Base-by-base conservation (phyloP, 1,140 invertebrate genomes). In the Penaeus japonicus region DNA sequence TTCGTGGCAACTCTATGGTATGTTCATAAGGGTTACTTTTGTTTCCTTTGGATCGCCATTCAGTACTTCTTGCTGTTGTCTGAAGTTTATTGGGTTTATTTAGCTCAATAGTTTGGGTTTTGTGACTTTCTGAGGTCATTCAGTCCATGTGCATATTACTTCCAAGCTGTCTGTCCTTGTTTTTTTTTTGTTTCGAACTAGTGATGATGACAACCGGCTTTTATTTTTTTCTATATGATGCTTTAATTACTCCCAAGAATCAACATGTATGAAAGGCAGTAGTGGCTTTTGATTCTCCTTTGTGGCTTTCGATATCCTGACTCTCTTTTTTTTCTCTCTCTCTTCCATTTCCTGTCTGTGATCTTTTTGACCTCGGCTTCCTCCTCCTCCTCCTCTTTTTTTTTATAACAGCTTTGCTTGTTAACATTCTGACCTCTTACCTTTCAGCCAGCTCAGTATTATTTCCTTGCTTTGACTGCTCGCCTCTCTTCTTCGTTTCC, bases 1-100 rank as follows among this genome's bases (percentile, higher is more conserved):
- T 89, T 57, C 84, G 85, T 27, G 89, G 89, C 20, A 78, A 85
- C 62, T 89, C 89, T 18, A 62, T 83, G 55, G 89, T 89, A n/a
- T 83, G 89, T 86, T 65, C 62, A 65, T 7, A 65, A 24, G 65
- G 10, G 30, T 30, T 12, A 4, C 54, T 65, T 65, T 27, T n/a
- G 2, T 1, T 27, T 4, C 17, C 18, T 0, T 27, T 65, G 1
- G 5, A 5, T 65, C 62, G 5, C 7, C 17, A 5, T 65, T 27
- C 22, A 4, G 62, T 65, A 1, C 0, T 65, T 65, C 17, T 65
- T 65, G 1, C 18, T 5, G 5, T 59, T 59, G 3, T 39, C 12
- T 39, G 3, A 39, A 39, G 7, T 39, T 3, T 39, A 4, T 39
- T 39, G 4, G 15, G 15, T 59, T 59, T 59, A 15, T 59, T 59